phyloP scores from a whole-genome alignment of 2,113 vertebrate genomes.

The Mirounga angustirostris region DNA sequence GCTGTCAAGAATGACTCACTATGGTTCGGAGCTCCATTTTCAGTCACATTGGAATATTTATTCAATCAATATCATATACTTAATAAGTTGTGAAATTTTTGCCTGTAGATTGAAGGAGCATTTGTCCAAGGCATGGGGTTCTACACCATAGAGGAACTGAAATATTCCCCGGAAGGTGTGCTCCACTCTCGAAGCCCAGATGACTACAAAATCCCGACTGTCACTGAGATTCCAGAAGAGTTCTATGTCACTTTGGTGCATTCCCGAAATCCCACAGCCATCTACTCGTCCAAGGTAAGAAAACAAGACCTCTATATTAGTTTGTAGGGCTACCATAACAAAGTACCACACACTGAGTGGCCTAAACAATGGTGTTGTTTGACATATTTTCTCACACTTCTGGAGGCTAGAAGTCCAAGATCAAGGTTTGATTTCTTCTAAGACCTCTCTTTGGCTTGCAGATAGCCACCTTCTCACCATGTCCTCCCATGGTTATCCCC shows the following conservation, averaged over 20 bases:
- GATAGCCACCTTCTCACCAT: not conserved
- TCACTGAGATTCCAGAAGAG: constrained; percentile 91
- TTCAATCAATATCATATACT: not conserved
- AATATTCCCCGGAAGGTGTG: constrained; percentile 91
- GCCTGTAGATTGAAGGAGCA: constrained; percentile 90
- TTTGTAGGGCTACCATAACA: not conserved
- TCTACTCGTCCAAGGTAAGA: constrained; percentile 94
- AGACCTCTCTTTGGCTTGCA: not conserved
- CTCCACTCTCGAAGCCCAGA: constrained; percentile 90
- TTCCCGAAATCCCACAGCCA: constrained; percentile 89
- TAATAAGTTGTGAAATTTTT: not conserved
- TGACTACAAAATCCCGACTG: constrained; percentile 91
- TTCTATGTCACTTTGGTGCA: constrained; percentile 88
- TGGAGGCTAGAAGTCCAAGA: not conserved
- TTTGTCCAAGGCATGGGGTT: constrained; percentile 93
- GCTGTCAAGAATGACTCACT: not conserved
- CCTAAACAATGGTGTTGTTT: too few species aligned
- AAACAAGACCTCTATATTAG: rapidly evolving
- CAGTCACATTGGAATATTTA: not conserved
- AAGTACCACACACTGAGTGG: not conserved
- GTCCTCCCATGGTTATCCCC: not conserved
- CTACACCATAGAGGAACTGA: constrained; percentile 92
- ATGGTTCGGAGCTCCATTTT: not conserved
- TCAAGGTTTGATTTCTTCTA: not conserved
- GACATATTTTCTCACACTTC: not conserved